Percentiles rank a stretch among this genome's conserved stretches.
phyloP scores from a whole-genome alignment of 2,797 vertebrate genomes.

The Ispidina picta region DNA sequence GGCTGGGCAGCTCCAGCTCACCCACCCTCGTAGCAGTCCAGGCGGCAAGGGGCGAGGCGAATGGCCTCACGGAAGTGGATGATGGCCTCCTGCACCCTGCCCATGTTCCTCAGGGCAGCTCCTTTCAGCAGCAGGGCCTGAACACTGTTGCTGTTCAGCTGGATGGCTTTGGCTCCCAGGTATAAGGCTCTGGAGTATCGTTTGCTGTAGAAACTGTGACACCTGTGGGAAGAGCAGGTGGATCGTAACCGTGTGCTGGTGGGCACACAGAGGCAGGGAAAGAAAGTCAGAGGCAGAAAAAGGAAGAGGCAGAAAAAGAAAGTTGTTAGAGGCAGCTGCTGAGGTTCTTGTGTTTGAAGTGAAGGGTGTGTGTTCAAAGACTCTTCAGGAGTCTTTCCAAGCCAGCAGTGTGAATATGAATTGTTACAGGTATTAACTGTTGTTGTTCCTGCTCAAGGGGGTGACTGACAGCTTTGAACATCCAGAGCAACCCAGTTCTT shows the following conservation, averaged over 20 bases:
- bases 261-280: not conserved
- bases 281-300: not conserved
- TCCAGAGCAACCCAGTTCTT: accelerated
- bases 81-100: slow-evolving; percentile 95
- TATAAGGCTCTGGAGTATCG: slow-evolving; percentile 96
- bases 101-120: slow-evolving; percentile 95
- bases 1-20: not conserved
- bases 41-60: slow-evolving; percentile 91
- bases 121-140: slow-evolving; percentile 96
- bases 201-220: slow-evolving; percentile 98
- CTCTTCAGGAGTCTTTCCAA: not conserved
- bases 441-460: not conserved
- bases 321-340: not conserved
- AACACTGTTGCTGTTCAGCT: slow-evolving; percentile 97
- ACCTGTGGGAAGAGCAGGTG: slow-evolving; percentile 76
- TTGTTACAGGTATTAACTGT: not conserved
- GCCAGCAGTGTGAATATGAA: not conserved
- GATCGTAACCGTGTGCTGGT: not conserved
- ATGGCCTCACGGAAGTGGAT: slow-evolving; percentile 98
- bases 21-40: slow-evolving; percentile 96
- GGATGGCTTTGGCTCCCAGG: slow-evolving; percentile 97
- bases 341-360: not conserved
- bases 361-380: not conserved
- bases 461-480: not conserved
- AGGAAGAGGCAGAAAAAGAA: not conserved